Evolutionary conservation across 2,113 vertebrate genomes (phyloP), one percentile per base, ranked within the genome.

Genomic region (Lethenteron reissneri): DNA sequence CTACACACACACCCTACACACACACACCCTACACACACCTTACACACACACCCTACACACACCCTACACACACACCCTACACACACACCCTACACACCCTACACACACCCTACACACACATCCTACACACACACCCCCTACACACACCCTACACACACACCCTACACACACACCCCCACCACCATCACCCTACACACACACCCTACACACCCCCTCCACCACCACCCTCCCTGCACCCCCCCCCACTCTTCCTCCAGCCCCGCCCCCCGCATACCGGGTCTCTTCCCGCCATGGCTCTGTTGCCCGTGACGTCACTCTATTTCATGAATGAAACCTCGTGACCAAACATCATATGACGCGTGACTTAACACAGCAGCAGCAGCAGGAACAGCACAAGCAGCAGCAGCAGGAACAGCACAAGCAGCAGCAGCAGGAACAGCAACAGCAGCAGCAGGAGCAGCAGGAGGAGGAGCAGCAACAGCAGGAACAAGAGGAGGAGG

Each of bases 341-440:
- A 68, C 64, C 64, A 68, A 68, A 68, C 64, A 68, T 68, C 64
- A 68, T 12, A 68, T 68, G 64, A 68, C 64, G 64, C 25, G n/a
- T 68, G 64, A 68, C 64, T 17, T 68, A 17, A 41, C 41, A 5
- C 41, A 41, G 41, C 41, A 41, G 41, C 41, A 41, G 41, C 41
- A 41, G 7, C 41, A 41, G 5, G 4, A 41, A 6, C 41, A 41
- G 41, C 5, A 25, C 41, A 41, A 7, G 6, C 41, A 41, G 41
- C 41, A 41, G 41, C 41, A 41, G 41, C 3, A 41, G 41, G 4
- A 41, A 4, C 4, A 41, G 5, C 25, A 41, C 5, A 1, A 41
- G 41, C 41, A 41, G 41, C 41, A 41, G 41, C 5, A 41, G 41
- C 5, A 41, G 41, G 41, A 41, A 1, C 41, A 41, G 41, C 41